Conservation (phyloP, 1,140 invertebrate genomes). For the Drosophila lini region DNA sequence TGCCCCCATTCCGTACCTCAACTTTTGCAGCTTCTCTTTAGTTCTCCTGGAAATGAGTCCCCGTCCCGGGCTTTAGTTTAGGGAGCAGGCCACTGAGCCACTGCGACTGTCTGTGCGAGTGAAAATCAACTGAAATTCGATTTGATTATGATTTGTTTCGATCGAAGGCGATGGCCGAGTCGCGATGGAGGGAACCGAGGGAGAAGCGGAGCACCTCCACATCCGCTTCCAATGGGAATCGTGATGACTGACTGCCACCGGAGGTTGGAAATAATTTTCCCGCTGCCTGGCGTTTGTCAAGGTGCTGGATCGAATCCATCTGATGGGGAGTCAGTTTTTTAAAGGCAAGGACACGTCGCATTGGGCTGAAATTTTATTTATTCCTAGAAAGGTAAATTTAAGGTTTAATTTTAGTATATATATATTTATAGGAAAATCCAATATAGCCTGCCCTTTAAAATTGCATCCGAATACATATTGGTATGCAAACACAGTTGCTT, state of each 20-base stretch:
- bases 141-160: slow-evolving; percentile 83
- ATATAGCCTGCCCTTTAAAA: slow-evolving; percentile 1
- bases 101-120: slow-evolving; percentile 75
- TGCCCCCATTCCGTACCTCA: slow-evolving; percentile 10
- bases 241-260: slow-evolving; percentile 45
- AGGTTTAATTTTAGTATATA: not conserved
- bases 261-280: slow-evolving; percentile 66
- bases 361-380: not conserved
- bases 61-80: slow-evolving; percentile 21
- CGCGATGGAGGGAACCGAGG: not conserved
- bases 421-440: not conserved
- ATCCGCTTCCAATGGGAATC: slow-evolving; percentile 56
- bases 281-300: slow-evolving; percentile 52
- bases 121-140: slow-evolving; percentile 81
- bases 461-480: slow-evolving; percentile 2
- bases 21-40: slow-evolving; percentile 13
- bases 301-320: slow-evolving; percentile 6
- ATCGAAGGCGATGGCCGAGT: slow-evolving; percentile 40
- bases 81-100: slow-evolving; percentile 43
- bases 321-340: slow-evolving; percentile 21
- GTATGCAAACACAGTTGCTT: slow-evolving; percentile 14
- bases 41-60: slow-evolving; percentile 57
- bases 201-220: slow-evolving; percentile 11
- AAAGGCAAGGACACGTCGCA: slow-evolving; percentile 31
- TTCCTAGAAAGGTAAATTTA: not conserved